These are phyloP conservation scores for Seladonia tumulorum DNA, from an alignment of 2,888 invertebrate species.

Conservation along the genomic window DNA sequence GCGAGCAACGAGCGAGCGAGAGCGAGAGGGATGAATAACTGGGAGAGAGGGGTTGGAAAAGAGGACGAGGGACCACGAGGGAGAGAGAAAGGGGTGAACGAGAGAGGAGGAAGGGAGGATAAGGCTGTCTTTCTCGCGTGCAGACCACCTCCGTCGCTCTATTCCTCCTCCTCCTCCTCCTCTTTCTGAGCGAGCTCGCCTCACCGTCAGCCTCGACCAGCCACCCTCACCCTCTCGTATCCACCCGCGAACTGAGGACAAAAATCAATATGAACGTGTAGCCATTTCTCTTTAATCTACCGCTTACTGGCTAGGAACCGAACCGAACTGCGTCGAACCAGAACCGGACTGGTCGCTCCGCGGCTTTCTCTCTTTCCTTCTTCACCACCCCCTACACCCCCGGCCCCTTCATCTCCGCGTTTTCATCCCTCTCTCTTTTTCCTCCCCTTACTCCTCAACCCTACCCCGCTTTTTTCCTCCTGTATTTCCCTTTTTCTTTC, in stretches of 20 bases:
- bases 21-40: neutral
- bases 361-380: conserved; percentile 50
- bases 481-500: conserved; percentile 30
- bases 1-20: conserved; percentile 16
- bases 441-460: conserved; percentile 34
- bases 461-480: conserved; percentile 26
- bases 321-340: conserved; percentile 76
- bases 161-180: conserved; percentile 53
- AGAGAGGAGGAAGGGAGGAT: neutral
- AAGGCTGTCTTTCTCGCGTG: conserved; percentile 25
- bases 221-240: conserved; percentile 68
- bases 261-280: conserved; percentile 84
- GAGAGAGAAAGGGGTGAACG: neutral
- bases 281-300: conserved; percentile 84
- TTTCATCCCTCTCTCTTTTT: conserved; percentile 13
- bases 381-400: conserved; percentile 24
- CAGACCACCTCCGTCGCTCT: conserved; percentile 72
- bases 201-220: conserved; percentile 73
- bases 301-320: conserved; percentile 80
- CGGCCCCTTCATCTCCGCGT: neutral
- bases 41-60: conserved; percentile 29
- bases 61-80: neutral
- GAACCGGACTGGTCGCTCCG: conserved; percentile 71
- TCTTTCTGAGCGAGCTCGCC: conserved; percentile 71
- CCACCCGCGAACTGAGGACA: conserved; percentile 83